Evolutionary conservation across 2,797 vertebrate species (phyloP).

Genomic region (Cyclopterus lumpus): DNA sequence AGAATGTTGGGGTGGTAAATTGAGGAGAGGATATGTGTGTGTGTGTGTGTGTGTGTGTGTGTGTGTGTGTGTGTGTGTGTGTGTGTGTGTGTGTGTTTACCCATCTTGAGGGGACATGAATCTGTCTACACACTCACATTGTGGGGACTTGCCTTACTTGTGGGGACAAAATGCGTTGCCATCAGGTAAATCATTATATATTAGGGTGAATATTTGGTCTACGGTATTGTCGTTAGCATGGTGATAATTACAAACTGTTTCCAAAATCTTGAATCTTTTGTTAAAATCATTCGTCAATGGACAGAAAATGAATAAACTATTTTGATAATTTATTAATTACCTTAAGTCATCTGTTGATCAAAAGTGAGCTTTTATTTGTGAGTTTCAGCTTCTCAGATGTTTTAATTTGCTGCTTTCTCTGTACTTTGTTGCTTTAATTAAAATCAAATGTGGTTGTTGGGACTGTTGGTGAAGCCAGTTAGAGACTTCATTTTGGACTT

Average conservation of each 20-base stretch:
- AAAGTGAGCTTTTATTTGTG: too few species aligned
- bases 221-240: neutral
- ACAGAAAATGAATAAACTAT: too few species aligned
- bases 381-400: too few species aligned
- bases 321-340: too few species aligned
- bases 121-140: neutral
- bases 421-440: too few species aligned
- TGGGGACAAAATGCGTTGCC: neutral
- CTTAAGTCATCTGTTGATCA: too few species aligned
- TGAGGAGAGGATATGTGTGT: neutral
- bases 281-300: too few species aligned
- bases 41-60: constrained; percentile 1
- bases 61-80: neutral
- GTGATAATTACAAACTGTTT: neutral
- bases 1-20: constrained; percentile 9
- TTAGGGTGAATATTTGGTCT: neutral
- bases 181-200: neutral
- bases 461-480: neutral
- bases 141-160: neutral
- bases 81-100: neutral
- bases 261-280: too few species aligned
- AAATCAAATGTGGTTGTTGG: too few species aligned
- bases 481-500: neutral
- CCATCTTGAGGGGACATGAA: too few species aligned
- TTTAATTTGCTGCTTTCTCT: too few species aligned